These are phyloP conservation scores for Mobula birostris DNA, from an alignment of 2,113 vertebrate species.

Conservation along the genomic window DNA sequence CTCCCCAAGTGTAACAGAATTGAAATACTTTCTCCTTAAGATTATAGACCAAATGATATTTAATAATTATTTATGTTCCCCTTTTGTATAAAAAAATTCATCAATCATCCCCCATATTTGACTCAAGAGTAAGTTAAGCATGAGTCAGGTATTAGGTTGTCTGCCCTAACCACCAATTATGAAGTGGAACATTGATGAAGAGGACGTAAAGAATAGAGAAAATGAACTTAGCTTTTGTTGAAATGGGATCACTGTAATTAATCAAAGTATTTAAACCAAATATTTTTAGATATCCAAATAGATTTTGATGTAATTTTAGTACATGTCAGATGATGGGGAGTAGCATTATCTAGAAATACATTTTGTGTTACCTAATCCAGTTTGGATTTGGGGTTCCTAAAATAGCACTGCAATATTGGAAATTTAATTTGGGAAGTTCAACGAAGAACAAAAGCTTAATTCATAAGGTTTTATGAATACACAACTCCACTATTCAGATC, in stretches of 20 bases:
- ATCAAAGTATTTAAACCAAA: not conserved
- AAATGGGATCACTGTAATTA: not conserved
- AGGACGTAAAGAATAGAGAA: not conserved
- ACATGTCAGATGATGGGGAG: not conserved
- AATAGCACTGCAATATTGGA: not conserved
- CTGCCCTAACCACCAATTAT: not conserved
- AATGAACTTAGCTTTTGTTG: not conserved
- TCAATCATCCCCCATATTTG: not conserved
- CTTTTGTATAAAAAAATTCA: not conserved
- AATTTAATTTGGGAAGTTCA: not conserved
- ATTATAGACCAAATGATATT: not conserved
- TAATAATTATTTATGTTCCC: not conserved
- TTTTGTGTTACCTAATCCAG: not conserved
- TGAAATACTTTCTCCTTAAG: not conserved
- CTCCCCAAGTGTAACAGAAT: not conserved
- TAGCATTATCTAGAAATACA: not conserved
- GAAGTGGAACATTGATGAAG: not conserved
- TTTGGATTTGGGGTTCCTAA: not conserved
- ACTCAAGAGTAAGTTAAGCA: not conserved
- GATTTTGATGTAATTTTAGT: constrained; percentile 9
- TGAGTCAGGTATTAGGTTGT: not conserved
- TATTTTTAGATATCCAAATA: constrained; percentile 4
- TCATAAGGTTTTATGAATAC: not conserved
- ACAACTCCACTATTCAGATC: not conserved
- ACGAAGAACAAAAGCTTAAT: not conserved